These are phyloP conservation scores for Miniopterus natalensis DNA, from an alignment of 2,113 vertebrate species.

Conservation along the genomic window DNA sequence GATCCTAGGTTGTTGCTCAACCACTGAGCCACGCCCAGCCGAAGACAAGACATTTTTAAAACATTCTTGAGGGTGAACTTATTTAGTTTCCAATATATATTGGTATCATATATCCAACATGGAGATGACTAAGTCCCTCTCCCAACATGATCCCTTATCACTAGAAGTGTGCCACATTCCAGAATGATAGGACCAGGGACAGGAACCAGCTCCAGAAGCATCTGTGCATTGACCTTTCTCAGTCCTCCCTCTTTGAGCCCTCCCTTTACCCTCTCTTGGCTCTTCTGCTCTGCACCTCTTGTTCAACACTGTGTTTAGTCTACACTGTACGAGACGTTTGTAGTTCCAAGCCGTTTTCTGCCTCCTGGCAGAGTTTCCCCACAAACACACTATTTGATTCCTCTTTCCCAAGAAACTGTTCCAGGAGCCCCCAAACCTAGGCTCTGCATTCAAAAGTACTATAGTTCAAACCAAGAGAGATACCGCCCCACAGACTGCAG, in stretches of 20 bases:
- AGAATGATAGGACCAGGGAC: not conserved
- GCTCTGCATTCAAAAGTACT: not conserved
- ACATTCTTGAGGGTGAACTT: not conserved
- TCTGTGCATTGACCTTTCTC: not conserved
- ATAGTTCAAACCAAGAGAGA: not conserved
- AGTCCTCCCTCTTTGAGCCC: not conserved
- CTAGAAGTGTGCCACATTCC: not conserved
- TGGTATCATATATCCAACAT: not conserved
- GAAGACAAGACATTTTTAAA: not conserved
- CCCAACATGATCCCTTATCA: not conserved
- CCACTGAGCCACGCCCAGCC: too few species aligned
- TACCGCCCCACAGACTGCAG: not conserved
- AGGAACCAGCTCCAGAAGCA: not conserved
- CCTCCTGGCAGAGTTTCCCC: not conserved
- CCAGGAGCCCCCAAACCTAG: not conserved
- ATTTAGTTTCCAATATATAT: not conserved
- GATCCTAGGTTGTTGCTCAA: too few species aligned
- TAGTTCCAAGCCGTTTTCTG: not conserved
- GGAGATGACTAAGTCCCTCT: not conserved
- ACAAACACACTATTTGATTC: not conserved
- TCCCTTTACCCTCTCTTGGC: not conserved
- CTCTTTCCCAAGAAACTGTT: not conserved
- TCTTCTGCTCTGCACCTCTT: not conserved
- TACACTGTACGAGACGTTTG: not conserved
- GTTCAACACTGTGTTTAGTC: not conserved